Evolutionary conservation across 2,888 invertebrate genomes (phyloP), one percentile per base, ranked within the genome.

Genomic region (Pelosia muscerda): DNA sequence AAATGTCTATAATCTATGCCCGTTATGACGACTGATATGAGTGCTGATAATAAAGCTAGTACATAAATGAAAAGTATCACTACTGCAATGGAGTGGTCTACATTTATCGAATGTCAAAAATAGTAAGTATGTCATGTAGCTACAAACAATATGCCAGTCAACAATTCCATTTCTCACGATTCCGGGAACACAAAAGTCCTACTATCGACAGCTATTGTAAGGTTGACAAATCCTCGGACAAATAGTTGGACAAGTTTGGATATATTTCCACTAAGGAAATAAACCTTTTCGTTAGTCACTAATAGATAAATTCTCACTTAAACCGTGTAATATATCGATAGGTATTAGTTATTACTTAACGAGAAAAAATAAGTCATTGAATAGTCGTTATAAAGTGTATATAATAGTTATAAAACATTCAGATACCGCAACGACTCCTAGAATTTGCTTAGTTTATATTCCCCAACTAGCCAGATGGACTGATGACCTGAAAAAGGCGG

Each of bases 211-310:
- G 49, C 49, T 49, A 49, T 49, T 49, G 49, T 49, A 49, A 49
- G 49, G n/a, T n/a, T 49, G 49, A 49, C 49, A 49, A 49, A 49
- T 49, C n/a, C n/a, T 49, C n/a, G 49, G 1, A 49, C 49, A 49
- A 49, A 49, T 49, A 49, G 49, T 42, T 42, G 19, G 19, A 19
- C 2, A 49, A 9, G 49, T n/a, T 9, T 19, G 49, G 49, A n/a
- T 19, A n/a, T 1, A 9, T 49, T 49, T 49, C n/a, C 2, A 49
- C n/a, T 49, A 9, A 19, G 49, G n/a, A 49, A 49, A 19, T n/a
- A n/a, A n/a, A n/a, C n/a, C 49, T n/a, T 49, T 49, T 49, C n/a
- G 49, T 49, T 49, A 49, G 49, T 49, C n/a, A 49, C 49, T 49
- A 49, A 49, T 49, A 9, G 49, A 49, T 49, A n/a, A 49, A 49